A percentile compares a stretch with the other conserved stretches of the same genome.
These are phyloP conservation scores for Parnassius glacialis DNA, from an alignment of 2,888 invertebrate genomes.

Conservation along the genomic window DNA sequence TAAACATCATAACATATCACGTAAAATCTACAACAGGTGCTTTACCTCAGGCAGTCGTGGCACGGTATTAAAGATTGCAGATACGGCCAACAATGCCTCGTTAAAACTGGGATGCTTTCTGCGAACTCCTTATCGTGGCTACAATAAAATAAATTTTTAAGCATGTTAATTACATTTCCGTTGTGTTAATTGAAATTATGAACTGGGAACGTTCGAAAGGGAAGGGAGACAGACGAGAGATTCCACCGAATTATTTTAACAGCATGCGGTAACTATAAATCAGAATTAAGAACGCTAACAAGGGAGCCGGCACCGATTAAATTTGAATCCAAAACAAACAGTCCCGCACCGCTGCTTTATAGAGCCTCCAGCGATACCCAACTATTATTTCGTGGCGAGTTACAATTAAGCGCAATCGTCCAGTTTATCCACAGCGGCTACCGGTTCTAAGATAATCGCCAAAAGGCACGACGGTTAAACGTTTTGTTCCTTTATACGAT, in stretches of 20 bases:
- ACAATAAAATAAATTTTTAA: conserved; percentile 30
- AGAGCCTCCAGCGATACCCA: conserved; percentile 50
- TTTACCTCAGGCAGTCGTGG: conserved; percentile 41
- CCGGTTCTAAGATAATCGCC: conserved; percentile 54
- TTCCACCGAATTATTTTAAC: conserved; percentile 56
- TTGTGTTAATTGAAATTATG: conserved; percentile 73
- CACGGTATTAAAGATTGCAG: conserved; percentile 42
- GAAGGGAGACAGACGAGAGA: conserved; percentile 55
- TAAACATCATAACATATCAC: conserved; percentile 44
- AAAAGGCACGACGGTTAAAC: conserved; percentile 43
- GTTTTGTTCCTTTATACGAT: conserved; percentile 46
- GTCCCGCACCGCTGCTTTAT: conserved; percentile 45
- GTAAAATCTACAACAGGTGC: conserved; percentile 45
- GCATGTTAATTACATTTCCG: conserved; percentile 33
- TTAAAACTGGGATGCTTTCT: conserved; percentile 38
- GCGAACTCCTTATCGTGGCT: conserved; percentile 35
- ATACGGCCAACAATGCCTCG: conserved; percentile 50
- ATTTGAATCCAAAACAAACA: conserved; percentile 74
- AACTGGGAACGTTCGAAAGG: conserved; percentile 54
- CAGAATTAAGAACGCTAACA: conserved; percentile 70
- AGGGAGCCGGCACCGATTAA: conserved; percentile 64
- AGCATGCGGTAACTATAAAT: conserved; percentile 71
- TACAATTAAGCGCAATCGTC: conserved; percentile 45
- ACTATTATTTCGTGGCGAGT: conserved; percentile 50
- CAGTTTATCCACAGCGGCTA: conserved; percentile 49